Evolutionary conservation across 2,113 vertebrate species (phyloP).

Genomic region (Syrmaticus mikado): DNA sequence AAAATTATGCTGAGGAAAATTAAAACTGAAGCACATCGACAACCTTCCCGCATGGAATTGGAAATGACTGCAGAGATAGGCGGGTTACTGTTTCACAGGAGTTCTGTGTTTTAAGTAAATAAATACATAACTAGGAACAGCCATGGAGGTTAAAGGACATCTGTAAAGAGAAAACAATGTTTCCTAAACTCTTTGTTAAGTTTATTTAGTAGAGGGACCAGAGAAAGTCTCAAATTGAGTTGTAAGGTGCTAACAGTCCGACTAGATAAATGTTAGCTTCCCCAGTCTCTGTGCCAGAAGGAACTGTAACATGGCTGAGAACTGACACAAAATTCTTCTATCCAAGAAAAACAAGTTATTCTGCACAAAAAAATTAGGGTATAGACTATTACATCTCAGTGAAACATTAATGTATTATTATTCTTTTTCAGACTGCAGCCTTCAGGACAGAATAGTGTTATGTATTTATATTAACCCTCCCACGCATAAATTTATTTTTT

Average conservation of each 20-base stretch:
- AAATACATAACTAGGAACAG: slow-evolving; percentile 36
- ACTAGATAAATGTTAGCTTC: slow-evolving; percentile 76
- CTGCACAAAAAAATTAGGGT: not conserved
- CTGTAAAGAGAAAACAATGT: slow-evolving; percentile 62
- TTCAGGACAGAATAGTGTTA: not conserved
- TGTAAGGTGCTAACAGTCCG: slow-evolving; percentile 68
- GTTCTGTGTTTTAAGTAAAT: slow-evolving; percentile 27
- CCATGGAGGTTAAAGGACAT: slow-evolving; percentile 27
- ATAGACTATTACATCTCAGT: not conserved
- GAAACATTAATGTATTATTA: not conserved
- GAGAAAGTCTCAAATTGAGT: slow-evolving; percentile 40
- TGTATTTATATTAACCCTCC: slow-evolving; percentile 22
- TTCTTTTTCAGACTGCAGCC: slow-evolving; percentile 31
- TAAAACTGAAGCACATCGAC: not conserved
- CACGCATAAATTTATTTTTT: slow-evolving; percentile 30
- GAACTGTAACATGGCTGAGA: slow-evolving; percentile 60
- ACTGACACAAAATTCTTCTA: slow-evolving; percentile 27
- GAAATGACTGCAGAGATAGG: slow-evolving; percentile 1
- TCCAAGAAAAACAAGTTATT: slow-evolving; percentile 58
- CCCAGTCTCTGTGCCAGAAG: slow-evolving; percentile 63
- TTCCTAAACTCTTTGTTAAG: slow-evolving; percentile 31
- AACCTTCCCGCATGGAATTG: not conserved
- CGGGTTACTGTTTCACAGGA: slow-evolving; percentile 26
- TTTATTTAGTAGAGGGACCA: slow-evolving; percentile 52
- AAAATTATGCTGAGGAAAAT: slow-evolving; percentile 3